Evolutionary conservation across 2,797 vertebrate genomes (phyloP), one percentile per base, ranked within the genome.

Genomic region (Dipus sagitta): DNA sequence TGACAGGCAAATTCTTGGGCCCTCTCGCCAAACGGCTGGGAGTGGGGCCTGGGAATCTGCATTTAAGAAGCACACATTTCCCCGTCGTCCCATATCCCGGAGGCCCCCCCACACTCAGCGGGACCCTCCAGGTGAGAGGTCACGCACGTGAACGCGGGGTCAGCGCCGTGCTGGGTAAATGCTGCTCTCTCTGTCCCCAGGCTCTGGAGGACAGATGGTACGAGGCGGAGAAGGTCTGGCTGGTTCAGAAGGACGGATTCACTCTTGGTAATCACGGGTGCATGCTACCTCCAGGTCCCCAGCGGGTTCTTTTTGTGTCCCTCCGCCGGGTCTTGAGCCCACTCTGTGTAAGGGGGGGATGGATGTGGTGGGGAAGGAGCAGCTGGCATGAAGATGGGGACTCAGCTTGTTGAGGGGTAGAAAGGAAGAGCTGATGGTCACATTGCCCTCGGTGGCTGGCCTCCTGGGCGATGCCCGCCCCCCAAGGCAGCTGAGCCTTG

Each of bases 221-320:
- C 0, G 99, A 99, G 93, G 98, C 99, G 0, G 99, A 98, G 84
- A 98, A 98, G 8, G 99, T 99, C 76, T 99, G 99, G 99, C 99
- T 98, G 5, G 58, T 98, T 34, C 98, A 99, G 96, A 99, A 98
- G 96, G 99, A 99, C 0, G 98, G 99, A 3, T 99, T 99, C 92
- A 96, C 95, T 0, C 98, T 98, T 0, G 99, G 99, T 99, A 98
- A 99, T 98, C 14, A 52, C 42, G 77, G n/a, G 24, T 74, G 28
- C 6, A 14, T 10, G 0, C 28, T 26, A 2, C 10, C 30, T 12
- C 1, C 23, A 76, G 26, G 2, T 21, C 10, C 72, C 3, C 26
- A 38, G 54, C 9, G 26, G n/a, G 52, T 26, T 65, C 62, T 5
- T 54, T n/a, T 17, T 17, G 4, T 8, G 2, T 54, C 21, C 38